Evolutionary conservation across 2,113 vertebrate genomes (phyloP).

Genomic region (Psettodes erumei): DNA sequence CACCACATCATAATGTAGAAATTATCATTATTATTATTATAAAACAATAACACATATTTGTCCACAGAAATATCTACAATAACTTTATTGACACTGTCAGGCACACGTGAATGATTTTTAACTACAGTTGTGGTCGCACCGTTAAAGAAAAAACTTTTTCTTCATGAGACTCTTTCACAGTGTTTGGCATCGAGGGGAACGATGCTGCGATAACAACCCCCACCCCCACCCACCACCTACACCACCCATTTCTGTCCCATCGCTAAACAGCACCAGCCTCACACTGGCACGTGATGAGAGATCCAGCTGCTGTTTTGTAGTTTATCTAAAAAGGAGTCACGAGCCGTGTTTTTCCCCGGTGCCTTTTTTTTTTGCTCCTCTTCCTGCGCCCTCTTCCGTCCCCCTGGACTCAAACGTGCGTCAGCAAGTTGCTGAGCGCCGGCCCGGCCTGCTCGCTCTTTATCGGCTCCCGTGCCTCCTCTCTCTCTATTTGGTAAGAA

Average conservation of each 20-base stretch:
- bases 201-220: constrained; percentile 8
- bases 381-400: constrained; percentile 53
- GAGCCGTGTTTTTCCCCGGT: constrained; percentile 36
- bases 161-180: constrained; percentile 3
- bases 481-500: background rate
- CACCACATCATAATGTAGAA: background rate
- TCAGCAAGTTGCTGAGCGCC: constrained; percentile 67
- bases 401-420: constrained; percentile 56
- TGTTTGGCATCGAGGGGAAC: background rate
- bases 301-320: constrained; percentile 32
- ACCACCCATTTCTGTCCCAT: constrained; percentile 7
- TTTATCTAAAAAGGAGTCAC: constrained; percentile 51
- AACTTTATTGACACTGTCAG: background rate
- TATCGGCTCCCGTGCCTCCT: constrained; percentile 15
- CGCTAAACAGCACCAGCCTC: constrained; percentile 28
- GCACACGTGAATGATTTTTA: background rate
- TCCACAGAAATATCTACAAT: too few relatives aligned
- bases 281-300: constrained; percentile 12
- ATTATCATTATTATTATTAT: too few relatives aligned
- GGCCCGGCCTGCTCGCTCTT: constrained; percentile 23
- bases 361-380: constrained; percentile 48
- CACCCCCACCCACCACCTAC: too few relatives aligned
- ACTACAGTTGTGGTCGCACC: constrained; percentile 23
- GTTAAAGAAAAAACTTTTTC: constrained; percentile 29
- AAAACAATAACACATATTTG: too few relatives aligned